phyloP scores from a whole-genome alignment of 2,113 vertebrate genomes.

The Lepus europaeus region DNA sequence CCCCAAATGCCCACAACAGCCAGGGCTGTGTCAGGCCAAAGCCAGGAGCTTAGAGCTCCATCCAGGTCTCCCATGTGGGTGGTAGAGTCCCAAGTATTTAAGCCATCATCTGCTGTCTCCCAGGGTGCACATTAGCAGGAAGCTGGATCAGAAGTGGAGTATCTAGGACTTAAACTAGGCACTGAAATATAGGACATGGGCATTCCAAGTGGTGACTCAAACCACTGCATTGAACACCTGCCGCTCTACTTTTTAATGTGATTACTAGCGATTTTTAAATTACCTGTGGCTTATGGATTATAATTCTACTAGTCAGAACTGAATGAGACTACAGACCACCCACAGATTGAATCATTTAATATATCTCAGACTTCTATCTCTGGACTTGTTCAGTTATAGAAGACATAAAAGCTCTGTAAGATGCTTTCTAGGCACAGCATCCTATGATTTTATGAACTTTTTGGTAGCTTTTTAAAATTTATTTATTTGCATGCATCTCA shows the following conservation, averaged over 20 bases:
- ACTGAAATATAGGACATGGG: no score
- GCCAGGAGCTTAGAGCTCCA: no score
- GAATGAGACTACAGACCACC: neutral
- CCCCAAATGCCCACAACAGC: no score
- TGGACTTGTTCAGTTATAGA: neutral
- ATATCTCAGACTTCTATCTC: neutral
- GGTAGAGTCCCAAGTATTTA: no score
- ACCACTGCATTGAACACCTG: neutral
- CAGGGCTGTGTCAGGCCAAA: no score
- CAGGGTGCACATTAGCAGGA: no score
- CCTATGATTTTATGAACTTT: neutral
- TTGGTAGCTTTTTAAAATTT: neutral
- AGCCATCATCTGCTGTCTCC: no score
- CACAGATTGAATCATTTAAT: neutral
- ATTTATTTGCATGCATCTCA: no score
- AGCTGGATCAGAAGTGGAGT: no score
- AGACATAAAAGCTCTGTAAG: neutral
- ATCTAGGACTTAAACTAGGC: no score
- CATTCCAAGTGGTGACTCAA: no score
- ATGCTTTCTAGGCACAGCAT: neutral
- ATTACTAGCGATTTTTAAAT: neutral
- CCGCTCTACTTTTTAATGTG: neutral
- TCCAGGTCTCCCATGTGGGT: no score
- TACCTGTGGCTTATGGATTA: neutral
- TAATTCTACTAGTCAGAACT: constrained; percentile 12